A percentile compares a stretch with the other conserved stretches of the same genome.
These are phyloP conservation scores for Eumeta japonica DNA, from an alignment of 1,140 invertebrate genomes.

Conservation along the genomic window DNA sequence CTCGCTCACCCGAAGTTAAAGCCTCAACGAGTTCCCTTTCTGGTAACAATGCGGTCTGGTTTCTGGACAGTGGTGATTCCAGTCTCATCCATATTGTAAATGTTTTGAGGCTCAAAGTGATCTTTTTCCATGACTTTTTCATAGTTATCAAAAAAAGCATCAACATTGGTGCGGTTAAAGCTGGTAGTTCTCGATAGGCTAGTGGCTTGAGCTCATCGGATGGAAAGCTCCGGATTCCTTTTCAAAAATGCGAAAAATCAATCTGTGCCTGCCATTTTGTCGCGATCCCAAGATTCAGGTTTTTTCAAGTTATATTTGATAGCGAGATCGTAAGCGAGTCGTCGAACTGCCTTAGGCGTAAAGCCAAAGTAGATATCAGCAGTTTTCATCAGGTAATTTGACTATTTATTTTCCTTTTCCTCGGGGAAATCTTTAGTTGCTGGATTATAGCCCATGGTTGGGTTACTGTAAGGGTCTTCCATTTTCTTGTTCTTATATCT, in stretches of 20 bases:
- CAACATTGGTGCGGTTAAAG: constrained; percentile 24
- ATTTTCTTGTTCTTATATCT: constrained; percentile 17
- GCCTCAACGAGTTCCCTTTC: constrained; percentile 22
- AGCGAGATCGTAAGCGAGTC: too few relatives aligned
- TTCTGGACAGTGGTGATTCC: too few relatives aligned
- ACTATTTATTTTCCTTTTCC: constrained; percentile 14
- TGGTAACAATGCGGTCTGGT: constrained; percentile 18
- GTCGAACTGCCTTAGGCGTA: too few relatives aligned
- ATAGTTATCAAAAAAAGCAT: constrained; percentile 13
- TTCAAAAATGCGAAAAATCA: constrained; percentile 32
- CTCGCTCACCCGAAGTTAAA: constrained; percentile 29
- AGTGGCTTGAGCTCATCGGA: constrained; percentile 24
- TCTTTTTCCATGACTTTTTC: constrained; percentile 1
- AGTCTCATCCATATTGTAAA: too few relatives aligned
- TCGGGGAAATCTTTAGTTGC: constrained; percentile 10
- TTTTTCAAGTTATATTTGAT: too few relatives aligned
- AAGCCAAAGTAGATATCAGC: too few relatives aligned
- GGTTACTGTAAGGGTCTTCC: constrained; percentile 10
- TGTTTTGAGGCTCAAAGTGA: too few relatives aligned
- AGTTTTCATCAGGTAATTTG: constrained; percentile 28
- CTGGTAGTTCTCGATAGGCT: constrained; percentile 26
- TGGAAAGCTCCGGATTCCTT: constrained; percentile 26
- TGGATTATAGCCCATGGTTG: constrained; percentile 6
- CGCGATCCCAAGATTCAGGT: too few relatives aligned
- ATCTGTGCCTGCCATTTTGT: too few relatives aligned